phyloP scores from a whole-genome alignment of 2,113 vertebrate species.

The Pachypanchax playfairii region DNA sequence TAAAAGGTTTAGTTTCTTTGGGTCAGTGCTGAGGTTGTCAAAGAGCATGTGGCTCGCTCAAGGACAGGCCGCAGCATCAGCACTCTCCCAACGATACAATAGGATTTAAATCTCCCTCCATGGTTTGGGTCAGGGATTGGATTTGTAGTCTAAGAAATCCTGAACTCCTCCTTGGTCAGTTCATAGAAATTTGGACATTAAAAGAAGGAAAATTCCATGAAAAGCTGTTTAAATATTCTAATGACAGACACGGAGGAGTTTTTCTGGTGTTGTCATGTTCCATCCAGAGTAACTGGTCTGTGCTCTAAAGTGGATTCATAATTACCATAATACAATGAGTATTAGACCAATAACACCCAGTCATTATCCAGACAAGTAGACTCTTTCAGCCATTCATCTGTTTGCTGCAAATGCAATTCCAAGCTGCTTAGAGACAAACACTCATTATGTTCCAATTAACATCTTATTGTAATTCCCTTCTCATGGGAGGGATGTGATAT shows the following conservation, averaged over 20 bases:
- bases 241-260: conserved; percentile 30
- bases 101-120: conserved; percentile 65
- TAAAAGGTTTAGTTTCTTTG: conserved; percentile 76
- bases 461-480: conserved; percentile 63
- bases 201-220: conserved; percentile 8
- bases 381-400: conserved; percentile 59
- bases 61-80: conserved; percentile 68
- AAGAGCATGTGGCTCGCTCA: conserved; percentile 54
- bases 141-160: conserved; percentile 50
- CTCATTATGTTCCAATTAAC: conserved; percentile 75
- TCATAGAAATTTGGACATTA: conserved; percentile 32
- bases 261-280: conserved; percentile 29
- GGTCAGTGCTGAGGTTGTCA: conserved; percentile 65
- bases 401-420: conserved; percentile 44
- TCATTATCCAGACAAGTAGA: conserved; percentile 51
- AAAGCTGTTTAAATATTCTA: conserved; percentile 42
- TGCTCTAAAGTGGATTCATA: conserved; percentile 51
- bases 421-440: conserved; percentile 56
- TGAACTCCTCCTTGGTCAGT: conserved; percentile 43
- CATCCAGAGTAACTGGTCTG: conserved; percentile 40
- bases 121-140: conserved; percentile 52
- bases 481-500: conserved; percentile 57
- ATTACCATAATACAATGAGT: conserved; percentile 63
- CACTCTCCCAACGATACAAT: conserved; percentile 58
- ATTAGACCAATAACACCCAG: conserved; percentile 59